Percentiles rank a stretch among this genome's conserved stretches.
Evolutionary conservation across 2,797 vertebrate species (phyloP).

Genomic region (Chiloscyllium punctatum): DNA sequence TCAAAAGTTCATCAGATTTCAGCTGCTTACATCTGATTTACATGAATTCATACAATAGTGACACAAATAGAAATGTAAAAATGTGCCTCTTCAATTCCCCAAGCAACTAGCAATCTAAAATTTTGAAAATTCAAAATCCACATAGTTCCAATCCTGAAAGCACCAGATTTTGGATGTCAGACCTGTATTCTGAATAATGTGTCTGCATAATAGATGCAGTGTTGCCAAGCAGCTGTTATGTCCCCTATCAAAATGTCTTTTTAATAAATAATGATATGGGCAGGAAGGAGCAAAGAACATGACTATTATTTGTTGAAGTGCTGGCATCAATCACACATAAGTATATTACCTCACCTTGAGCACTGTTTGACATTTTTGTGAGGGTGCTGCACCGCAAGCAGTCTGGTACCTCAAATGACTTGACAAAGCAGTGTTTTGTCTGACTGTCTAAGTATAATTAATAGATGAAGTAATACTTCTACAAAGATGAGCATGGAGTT

Average conservation of each 20-base stretch:
- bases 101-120: no score
- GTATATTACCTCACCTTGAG: not conserved
- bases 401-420: not conserved
- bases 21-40: no score
- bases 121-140: no score
- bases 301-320: not conserved
- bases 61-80: no score
- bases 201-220: not conserved
- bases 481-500: not conserved
- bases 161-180: no score
- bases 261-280: not conserved
- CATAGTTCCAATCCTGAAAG: no score
- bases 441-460: not conserved
- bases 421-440: not conserved
- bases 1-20: no score
- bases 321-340: not conserved
- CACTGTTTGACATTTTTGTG: not conserved
- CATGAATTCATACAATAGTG: no score
- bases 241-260: not conserved
- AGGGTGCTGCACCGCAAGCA: not conserved
- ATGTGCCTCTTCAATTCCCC: no score
- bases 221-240: not conserved
- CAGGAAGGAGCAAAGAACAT: not conserved
- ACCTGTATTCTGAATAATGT: not conserved
- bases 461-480: not conserved